Evolutionary conservation across 1,140 invertebrate genomes (phyloP), one percentile per base, ranked within the genome.

Genomic region (Temnothorax curvispinosus): DNA sequence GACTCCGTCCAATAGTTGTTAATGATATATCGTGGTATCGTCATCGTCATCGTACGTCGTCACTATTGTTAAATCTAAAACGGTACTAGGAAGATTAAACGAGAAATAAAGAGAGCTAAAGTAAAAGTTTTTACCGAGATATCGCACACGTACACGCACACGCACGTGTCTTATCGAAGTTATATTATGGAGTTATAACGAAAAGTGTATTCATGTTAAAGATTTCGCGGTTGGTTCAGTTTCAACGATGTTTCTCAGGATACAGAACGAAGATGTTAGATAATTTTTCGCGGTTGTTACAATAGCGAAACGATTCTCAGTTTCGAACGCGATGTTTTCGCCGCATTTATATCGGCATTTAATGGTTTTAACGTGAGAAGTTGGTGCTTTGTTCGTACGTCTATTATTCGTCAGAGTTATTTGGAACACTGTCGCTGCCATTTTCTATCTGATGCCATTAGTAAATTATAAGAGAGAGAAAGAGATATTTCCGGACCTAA

Each of bases 1-100:
- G 90, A 91, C 89, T 91, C 90, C 90, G 90, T 91, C 90, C 90
- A 91, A 62, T 91, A 91, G 81, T 89, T 91, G 81, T 91, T 91
- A 91, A 91, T 90, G 88, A 85, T 85, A 84, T 90, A 86, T 89
- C 62, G 77, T 84, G 82, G 77, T 91, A 77, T 80, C 76, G 76
- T 90, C 60, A 88, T 88, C 89, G 69, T 90, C 86, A 85, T 82
- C 71, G 85, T 87, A 76, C 71, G 64, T 88, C 85, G 86, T 90
- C 71, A 77, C 76, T 87, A 85, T 88, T 88, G 89, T 90, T 89
- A 84, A 84, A 35, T 60, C 67, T 69, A 82, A 64, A 69, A 72
- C 60, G 78, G 38, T 78, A 82, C 60, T 56, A 78, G 56, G 18
- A 85, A 62, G 13, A 89, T 77, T 71, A 72, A 77, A 60, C 18